Conservation (phyloP, 2,113 vertebrate species). For the Rhombomys opimus region DNA sequence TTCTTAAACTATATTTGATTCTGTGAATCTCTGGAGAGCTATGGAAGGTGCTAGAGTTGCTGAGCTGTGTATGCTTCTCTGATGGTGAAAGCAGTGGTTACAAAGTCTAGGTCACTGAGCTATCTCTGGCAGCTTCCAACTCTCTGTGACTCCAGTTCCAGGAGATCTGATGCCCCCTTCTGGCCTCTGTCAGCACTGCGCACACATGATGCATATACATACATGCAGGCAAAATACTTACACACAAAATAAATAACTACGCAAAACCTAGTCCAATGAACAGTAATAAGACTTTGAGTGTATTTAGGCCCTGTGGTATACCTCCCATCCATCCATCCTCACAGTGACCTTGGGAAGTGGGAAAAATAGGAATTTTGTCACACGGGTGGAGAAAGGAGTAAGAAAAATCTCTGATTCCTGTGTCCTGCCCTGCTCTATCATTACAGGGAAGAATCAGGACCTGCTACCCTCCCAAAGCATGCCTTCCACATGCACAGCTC, state of each 20-base stretch:
- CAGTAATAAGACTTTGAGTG: background rate
- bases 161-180: background rate
- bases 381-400: background rate
- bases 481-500: background rate
- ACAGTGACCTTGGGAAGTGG: background rate
- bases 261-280: background rate
- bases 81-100: background rate
- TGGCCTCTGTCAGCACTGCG: background rate
- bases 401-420: background rate
- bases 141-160: background rate
- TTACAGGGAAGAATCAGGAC: background rate
- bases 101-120: background rate
- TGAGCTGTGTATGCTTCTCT: background rate
- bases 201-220: background rate
- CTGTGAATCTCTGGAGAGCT: background rate
- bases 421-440: background rate
- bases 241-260: background rate
- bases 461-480: background rate
- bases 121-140: background rate
- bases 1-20: background rate
- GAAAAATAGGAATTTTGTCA: background rate
- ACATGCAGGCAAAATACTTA: background rate
- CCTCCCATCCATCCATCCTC: background rate
- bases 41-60: too few relatives aligned
- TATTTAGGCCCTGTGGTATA: background rate